phyloP scores from a whole-genome alignment of 2,797 vertebrate genomes.

The Notamacropus eugenii region DNA sequence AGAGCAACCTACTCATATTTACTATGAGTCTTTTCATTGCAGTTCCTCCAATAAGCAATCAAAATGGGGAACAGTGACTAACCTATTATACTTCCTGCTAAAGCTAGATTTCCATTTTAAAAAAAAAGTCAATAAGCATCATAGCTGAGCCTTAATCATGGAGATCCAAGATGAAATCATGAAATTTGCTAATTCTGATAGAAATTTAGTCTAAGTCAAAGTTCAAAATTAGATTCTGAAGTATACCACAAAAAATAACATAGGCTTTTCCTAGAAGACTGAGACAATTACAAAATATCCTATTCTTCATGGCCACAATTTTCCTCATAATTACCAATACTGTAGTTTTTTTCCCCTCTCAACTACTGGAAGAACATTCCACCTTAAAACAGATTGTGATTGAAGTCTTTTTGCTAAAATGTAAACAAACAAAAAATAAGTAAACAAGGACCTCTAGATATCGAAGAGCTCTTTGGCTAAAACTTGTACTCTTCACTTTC shows the following conservation, averaged over 20 bases:
- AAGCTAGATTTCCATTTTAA: background rate
- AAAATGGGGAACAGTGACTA: background rate
- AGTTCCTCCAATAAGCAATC: background rate
- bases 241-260: background rate
- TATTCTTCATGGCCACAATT: background rate
- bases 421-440: background rate
- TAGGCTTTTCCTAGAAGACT: background rate
- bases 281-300: background rate
- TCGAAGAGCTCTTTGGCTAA: background rate
- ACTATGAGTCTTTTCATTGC: background rate
- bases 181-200: constrained; percentile 43
- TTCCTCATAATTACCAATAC: background rate
- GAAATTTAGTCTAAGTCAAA: constrained; percentile 25
- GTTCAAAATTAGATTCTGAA: constrained; percentile 24
- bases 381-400: background rate
- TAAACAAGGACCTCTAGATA: background rate
- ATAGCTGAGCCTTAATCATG: constrained; percentile 43
- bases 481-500: background rate
- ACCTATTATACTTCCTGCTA: background rate
- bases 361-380: background rate
- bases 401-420: background rate
- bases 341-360: background rate
- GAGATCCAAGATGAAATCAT: constrained; percentile 50
- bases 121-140: background rate
- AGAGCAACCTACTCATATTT: background rate